These are phyloP conservation scores for Calidris pygmaea DNA, from an alignment of 2,113 vertebrate species.

Conservation along the genomic window DNA sequence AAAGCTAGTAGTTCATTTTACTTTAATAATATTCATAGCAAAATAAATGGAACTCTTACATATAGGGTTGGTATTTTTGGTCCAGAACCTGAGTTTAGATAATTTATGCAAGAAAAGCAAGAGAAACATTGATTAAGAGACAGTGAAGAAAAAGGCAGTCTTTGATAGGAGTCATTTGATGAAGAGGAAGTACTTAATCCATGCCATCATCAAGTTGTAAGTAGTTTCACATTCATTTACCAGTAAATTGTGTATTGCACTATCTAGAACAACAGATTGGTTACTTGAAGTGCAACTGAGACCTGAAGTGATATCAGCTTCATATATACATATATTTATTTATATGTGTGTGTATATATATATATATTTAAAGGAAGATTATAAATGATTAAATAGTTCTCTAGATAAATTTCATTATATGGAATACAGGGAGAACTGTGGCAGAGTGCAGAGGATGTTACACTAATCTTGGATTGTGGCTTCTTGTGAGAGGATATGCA, in stretches of 20 bases:
- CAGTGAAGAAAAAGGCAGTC: not conserved
- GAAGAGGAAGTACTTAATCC: not conserved
- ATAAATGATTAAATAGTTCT: constrained; percentile 3
- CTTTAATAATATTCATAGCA: not conserved
- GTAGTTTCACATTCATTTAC: constrained; percentile 29
- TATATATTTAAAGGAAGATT: not conserved
- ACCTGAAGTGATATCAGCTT: constrained; percentile 4
- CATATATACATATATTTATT: not conserved
- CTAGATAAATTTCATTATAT: not conserved
- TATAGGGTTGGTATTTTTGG: not conserved
- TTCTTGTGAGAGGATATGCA: not conserved
- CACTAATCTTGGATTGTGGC: not conserved
- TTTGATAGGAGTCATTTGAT: not conserved
- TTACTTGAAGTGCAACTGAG: constrained; percentile 35
- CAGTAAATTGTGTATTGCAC: not conserved
- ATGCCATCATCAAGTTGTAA: constrained; percentile 33
- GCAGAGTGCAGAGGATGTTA: not conserved
- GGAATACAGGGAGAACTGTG: not conserved
- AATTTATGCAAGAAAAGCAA: not conserved
- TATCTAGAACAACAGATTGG: not conserved
- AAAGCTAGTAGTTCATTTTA: not conserved
- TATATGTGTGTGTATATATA: too few relatives aligned
- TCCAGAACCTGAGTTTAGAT: not conserved
- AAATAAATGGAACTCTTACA: not conserved
- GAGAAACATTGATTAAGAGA: not conserved